Percentiles rank a stretch among this genome's conserved stretches.
These are phyloP conservation scores for Protaetia brevitarsis DNA, from an alignment of 1,140 invertebrate genomes.

Conservation along the genomic window DNA sequence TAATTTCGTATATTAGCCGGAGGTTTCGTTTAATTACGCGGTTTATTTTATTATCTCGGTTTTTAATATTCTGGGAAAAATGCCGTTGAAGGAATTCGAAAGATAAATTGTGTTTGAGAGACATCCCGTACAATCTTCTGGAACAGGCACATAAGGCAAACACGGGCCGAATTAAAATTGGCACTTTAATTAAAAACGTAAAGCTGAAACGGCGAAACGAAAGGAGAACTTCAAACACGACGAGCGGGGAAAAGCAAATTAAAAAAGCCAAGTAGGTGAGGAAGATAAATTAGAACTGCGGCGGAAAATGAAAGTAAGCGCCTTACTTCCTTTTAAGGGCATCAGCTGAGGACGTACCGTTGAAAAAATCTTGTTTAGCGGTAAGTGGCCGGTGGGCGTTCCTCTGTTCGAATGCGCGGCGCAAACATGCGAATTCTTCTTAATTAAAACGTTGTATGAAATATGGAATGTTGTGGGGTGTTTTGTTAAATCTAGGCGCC, in stretches of 20 bases:
- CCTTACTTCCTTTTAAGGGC: background rate
- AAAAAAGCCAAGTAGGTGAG: constrained; percentile 16
- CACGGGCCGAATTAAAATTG: constrained; percentile 10
- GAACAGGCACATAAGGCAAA: constrained; percentile 8
- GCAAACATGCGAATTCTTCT: background rate
- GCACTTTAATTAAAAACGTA: constrained; percentile 17
- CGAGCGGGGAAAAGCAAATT: constrained; percentile 6
- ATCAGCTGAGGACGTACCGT: constrained; percentile 15
- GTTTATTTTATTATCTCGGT: background rate
- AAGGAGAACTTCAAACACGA: constrained; percentile 16
- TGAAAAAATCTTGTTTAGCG: background rate
- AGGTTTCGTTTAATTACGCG: background rate
- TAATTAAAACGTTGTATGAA: background rate
- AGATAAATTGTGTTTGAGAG: background rate
- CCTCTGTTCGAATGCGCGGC: background rate
- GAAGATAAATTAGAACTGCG: constrained; percentile 14
- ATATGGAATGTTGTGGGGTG: background rate
- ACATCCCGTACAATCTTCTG: constrained; percentile 1
- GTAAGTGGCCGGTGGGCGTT: background rate
- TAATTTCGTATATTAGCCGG: background rate
- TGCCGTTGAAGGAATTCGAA: background rate
- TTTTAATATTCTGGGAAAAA: background rate
- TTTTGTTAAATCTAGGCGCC: background rate
- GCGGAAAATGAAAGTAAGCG: constrained; percentile 16
- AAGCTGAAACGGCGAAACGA: constrained; percentile 10